Base-by-base conservation (phyloP, 2,797 vertebrate species). In the Pseudopleuronectes americanus region DNA sequence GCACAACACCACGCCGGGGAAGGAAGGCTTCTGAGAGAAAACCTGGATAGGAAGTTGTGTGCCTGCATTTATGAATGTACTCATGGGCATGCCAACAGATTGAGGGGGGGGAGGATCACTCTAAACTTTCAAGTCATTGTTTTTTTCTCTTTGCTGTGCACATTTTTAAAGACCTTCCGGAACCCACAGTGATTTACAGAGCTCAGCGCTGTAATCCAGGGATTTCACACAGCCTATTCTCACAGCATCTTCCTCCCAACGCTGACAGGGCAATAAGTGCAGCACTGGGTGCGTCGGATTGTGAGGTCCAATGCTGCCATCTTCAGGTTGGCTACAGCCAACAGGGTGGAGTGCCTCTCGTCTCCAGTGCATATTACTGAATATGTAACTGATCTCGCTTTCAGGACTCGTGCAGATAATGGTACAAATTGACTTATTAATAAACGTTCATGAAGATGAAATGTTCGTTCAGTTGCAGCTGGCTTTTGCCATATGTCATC, bases 281-380 rank as follows among this genome's bases (percentile, higher is more conserved):
- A 6, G 69, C 8, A 22, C 43, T 58, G 51, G 22, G 26, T 22
- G 21, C 17, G 23, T 59, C 61, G 23, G 19, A n/a, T 77, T 82
- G 12, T 24, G 45, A 88, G 79, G 91, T 87, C 72, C 76, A 76
- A 90, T 93, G 90, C 93, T 93, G 92, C 94, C 94, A 93, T 92
- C 94, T 92, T 79, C 87, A 90, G 94, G 90, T 41, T 21, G 28
- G 33, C 28, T 41, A n/a, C 23, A 49, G 79, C 28, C 43, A 66
- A 57, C 56, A 38, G 60, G 22, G 48, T 3, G 31, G 58, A 24
- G 21, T 63, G 38, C 38, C 1, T 41, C 12, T 5, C 38, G 3
- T 41, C 38, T 41, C 17, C 45, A 47, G 45, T n/a, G 45, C 17
- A 47, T 6, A 33, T 52, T 13, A 19, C 38, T 38, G 47, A 54